Evolutionary conservation across 2,797 vertebrate species (phyloP).

Genomic region (Myripristis jacobus): DNA sequence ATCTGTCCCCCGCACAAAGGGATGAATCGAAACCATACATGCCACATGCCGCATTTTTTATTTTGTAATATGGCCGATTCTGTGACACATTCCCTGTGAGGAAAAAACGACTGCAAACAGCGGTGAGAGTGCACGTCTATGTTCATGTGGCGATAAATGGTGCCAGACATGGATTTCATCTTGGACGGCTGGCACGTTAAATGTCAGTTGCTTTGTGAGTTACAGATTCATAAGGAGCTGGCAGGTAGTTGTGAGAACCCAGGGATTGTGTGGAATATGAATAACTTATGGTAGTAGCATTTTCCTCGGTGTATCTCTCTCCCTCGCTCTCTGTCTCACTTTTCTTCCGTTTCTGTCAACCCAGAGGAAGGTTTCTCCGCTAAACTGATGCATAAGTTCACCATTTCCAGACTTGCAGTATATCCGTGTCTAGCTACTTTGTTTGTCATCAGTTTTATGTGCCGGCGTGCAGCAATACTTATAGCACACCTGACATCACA

Average conservation of each 20-base stretch:
- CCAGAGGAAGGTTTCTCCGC: not conserved
- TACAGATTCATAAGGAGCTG: not conserved
- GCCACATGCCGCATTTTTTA: not conserved
- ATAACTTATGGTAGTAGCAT: conserved; percentile 11
- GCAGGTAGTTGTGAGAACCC: conserved; percentile 11
- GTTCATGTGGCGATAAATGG: conserved; percentile 29
- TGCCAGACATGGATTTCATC: conserved; percentile 21
- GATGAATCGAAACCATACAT: not conserved
- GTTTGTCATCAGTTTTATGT: too few species aligned
- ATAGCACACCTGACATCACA: not conserved
- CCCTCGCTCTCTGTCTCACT: not conserved
- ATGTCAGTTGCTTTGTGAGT: conserved; percentile 35
- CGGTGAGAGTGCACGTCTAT: conserved; percentile 10
- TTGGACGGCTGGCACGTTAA: conserved; percentile 27
- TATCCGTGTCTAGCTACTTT: too few species aligned
- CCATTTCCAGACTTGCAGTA: too few species aligned
- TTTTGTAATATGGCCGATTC: conserved; percentile 3
- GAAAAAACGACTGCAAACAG: conserved; percentile 24
- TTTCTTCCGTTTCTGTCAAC: not conserved
- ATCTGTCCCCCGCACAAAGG: conserved; percentile 1
- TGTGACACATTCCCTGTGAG: not conserved
- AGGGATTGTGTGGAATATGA: conserved; percentile 3
- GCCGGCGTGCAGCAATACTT: too few species aligned
- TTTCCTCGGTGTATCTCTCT: not conserved
- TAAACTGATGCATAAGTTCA: too few species aligned